phyloP scores from a whole-genome alignment of 2,113 vertebrate genomes.

The Chlamydotis undulata region DNA sequence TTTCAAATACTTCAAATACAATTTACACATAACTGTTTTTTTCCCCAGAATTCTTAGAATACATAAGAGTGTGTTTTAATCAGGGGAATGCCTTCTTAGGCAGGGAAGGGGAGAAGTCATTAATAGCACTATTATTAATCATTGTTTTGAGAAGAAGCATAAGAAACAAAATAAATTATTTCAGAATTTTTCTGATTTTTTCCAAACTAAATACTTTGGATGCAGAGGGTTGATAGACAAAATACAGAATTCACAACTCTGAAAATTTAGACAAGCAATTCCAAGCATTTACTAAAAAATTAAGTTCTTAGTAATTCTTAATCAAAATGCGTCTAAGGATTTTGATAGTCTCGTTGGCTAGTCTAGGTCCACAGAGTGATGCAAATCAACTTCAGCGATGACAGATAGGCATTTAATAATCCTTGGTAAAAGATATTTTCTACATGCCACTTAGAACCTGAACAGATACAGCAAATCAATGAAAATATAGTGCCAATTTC shows the following conservation, averaged over 20 bases:
- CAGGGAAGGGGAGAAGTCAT: background rate
- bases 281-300: background rate
- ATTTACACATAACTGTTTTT: background rate
- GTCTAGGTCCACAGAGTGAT: background rate
- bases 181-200: background rate
- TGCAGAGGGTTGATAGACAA: background rate
- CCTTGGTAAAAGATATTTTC: slow-evolving; percentile 63
- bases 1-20: slow-evolving; percentile 51
- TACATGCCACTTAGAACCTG: slow-evolving; percentile 38
- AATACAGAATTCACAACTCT: background rate
- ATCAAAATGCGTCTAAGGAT: slow-evolving; percentile 35
- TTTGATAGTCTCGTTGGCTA: slow-evolving; percentile 24
- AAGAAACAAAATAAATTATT: background rate
- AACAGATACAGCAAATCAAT: slow-evolving; percentile 64
- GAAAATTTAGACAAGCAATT: background rate
- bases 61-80: background rate
- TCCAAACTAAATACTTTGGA: background rate
- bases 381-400: slow-evolving; percentile 21
- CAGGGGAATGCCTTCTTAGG: background rate
- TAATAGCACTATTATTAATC: background rate
- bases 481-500: slow-evolving; percentile 59
- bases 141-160: background rate
- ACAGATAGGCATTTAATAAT: slow-evolving; percentile 49
- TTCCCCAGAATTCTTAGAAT: slow-evolving; percentile 6
- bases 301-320: background rate